Percentiles rank a stretch among this genome's conserved stretches.
Evolutionary conservation across 2,113 vertebrate genomes (phyloP).

Genomic region (Oreochromis spilurus): DNA sequence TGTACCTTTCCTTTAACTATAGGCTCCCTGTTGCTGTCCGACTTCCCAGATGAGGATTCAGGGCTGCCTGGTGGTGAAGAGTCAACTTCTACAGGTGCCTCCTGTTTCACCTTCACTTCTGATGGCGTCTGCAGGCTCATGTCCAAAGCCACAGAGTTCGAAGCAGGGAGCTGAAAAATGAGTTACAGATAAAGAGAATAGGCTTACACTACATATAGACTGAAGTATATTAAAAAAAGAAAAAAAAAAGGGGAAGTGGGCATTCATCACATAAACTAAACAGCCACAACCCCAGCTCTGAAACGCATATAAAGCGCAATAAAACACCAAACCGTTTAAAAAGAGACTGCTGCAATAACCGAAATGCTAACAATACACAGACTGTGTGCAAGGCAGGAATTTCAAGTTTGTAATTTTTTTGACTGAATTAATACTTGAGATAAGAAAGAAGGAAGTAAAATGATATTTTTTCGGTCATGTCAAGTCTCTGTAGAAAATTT

Average conservation of each 20-base stretch:
- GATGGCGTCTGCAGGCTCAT: conserved; percentile 88
- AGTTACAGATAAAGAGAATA: neutral
- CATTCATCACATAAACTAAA: neutral
- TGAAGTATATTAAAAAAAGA: neutral
- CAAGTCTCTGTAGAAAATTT: neutral
- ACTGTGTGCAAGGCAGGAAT: neutral
- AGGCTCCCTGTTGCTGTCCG: conserved; percentile 59
- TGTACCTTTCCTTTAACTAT: conserved; percentile 60
- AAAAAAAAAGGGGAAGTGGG: neutral
- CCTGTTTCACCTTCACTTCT: conserved; percentile 89
- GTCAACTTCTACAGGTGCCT: conserved; percentile 87
- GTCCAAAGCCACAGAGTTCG: conserved; percentile 81
- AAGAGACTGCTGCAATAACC: neutral
- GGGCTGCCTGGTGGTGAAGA: conserved; percentile 87
- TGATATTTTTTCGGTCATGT: neutral
- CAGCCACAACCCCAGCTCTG: neutral
- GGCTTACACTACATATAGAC: neutral
- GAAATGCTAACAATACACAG: neutral
- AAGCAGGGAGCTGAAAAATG: conserved; percentile 51
- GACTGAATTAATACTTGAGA: neutral
- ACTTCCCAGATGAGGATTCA: conserved; percentile 70
- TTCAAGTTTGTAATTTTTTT: neutral
- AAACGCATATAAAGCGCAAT: neutral
- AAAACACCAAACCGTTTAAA: neutral
- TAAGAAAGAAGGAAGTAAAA: conserved; percentile 6